Base-by-base conservation (phyloP, 92 coral and sea anemone species). In the Parazoanthus atlanticus region DNA sequence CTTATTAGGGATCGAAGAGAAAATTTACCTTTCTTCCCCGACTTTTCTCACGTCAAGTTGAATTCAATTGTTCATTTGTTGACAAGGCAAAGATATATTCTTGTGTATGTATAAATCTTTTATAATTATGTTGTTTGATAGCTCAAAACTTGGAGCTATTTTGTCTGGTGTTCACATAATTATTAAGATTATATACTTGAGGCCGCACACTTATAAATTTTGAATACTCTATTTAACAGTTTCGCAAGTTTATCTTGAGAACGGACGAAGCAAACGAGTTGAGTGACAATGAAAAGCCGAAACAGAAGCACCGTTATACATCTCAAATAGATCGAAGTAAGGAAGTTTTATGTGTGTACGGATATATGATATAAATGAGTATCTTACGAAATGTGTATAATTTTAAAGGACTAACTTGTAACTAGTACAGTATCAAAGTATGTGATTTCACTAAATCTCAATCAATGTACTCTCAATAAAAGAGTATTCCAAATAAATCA, bases 161-260 rank as follows among this genome's bases (percentile, higher is more conserved):
- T 17, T 32, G 43, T 36, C 38, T n/a, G 4, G 31, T 70, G 34
- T 26, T 26, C 2, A 72, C 8, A 46, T 46, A 46, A 7, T 46
- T 46, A 46, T 8, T 43, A 7, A 43, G 8, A 10, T 46, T 8
- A 11, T 46, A 11, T 46, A 9, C 17, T 61, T 61, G 13, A 49
- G 5, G 38, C 38, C 16, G 10, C 9, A 17, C 17, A 25, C 10
- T 61, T 19, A 8, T 38, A 21, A 12, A n/a, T 0, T 31, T 9
- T n/a, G 8, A 21, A 61, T 21, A 21, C 11, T 46, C 40, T 46
- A 32, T 34, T 67, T 5, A 40, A n/a, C 41, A 71, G 87, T 84
- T 84, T 13, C 87, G 79, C 25, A 84, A 31, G 40, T 28, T 70
- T 70, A 52, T 84, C 56, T 41, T 84, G 65, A 71, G 87, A 52